A percentile compares a stretch with the other conserved stretches of the same genome.
Conservation (phyloP, 1,140 invertebrate genomes). For the Zaprionus davidi region DNA sequence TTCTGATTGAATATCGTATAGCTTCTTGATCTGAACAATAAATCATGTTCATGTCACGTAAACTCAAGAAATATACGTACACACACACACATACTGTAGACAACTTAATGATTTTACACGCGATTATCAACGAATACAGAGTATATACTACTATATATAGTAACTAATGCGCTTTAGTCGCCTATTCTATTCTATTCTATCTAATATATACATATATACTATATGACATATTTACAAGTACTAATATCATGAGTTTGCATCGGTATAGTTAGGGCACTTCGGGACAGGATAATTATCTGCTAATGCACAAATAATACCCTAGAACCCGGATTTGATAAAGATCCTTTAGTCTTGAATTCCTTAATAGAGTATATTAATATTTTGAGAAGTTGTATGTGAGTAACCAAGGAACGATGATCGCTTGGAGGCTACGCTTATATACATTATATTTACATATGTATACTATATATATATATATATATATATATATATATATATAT, state of each 20-base stretch:
- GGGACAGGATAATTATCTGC: conserved; percentile 1
- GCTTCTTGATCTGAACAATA: background rate
- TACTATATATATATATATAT: background rate
- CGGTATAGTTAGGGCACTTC: background rate
- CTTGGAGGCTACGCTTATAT: background rate
- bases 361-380: too few species aligned
- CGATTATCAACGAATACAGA: conserved; percentile 13
- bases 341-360: too few species aligned
- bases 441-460: background rate
- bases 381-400: too few species aligned
- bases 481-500: background rate
- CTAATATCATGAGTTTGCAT: background rate
- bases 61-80: background rate
- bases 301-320: conserved; percentile 13
- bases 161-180: conserved; percentile 1
- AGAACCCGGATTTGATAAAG: too few species aligned
- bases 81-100: background rate
- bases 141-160: background rate
- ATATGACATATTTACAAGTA: background rate
- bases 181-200: too few species aligned
- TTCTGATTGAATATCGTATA: conserved; percentile 3
- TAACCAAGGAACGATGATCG: background rate
- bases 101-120: conserved; percentile 14
- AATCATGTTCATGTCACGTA: background rate
- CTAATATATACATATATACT: background rate